A percentile compares a stretch with the other conserved stretches of the same genome.
phyloP scores from a whole-genome alignment of 1,140 invertebrate genomes.

The Trinorchestia longiramus region DNA sequence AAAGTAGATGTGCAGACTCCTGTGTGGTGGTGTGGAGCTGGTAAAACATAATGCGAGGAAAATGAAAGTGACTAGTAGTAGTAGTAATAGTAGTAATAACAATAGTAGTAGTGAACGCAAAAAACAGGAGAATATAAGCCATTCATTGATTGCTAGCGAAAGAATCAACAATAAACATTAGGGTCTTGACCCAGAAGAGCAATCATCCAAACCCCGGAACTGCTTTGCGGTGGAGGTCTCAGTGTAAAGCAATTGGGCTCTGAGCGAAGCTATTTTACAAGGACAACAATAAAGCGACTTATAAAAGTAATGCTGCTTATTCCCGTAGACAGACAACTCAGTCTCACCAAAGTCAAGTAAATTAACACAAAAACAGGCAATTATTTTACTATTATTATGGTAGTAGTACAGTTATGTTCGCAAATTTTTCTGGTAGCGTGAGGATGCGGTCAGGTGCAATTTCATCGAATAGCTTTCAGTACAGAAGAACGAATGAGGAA shows the following conservation, averaged over 20 bases:
- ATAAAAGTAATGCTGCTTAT: not conserved
- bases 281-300: constrained; percentile 26
- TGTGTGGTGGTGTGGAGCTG: constrained; percentile 12
- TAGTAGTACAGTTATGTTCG: not conserved
- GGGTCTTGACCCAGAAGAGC: constrained; percentile 47
- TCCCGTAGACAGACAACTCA: not conserved
- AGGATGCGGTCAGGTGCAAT: constrained; percentile 40
- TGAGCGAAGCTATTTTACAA: constrained; percentile 4
- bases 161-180: constrained; percentile 46
- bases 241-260: constrained; percentile 18
- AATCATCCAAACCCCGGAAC: constrained; percentile 50
- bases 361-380: constrained; percentile 20
- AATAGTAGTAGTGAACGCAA: no score
- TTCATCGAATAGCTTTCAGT: not conserved
- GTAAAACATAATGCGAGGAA: constrained; percentile 28
- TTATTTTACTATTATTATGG: constrained; percentile 9
- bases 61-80: not conserved
- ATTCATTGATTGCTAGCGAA: constrained; percentile 51
- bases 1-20: not conserved
- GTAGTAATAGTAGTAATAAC: not conserved
- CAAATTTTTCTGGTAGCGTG: constrained; percentile 15
- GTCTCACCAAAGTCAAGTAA: not conserved
- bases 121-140: constrained; percentile 29
- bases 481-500: constrained; percentile 24
- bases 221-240: constrained; percentile 36